phyloP scores from a whole-genome alignment of 2,888 invertebrate species.

The Tortricodes alternella region DNA sequence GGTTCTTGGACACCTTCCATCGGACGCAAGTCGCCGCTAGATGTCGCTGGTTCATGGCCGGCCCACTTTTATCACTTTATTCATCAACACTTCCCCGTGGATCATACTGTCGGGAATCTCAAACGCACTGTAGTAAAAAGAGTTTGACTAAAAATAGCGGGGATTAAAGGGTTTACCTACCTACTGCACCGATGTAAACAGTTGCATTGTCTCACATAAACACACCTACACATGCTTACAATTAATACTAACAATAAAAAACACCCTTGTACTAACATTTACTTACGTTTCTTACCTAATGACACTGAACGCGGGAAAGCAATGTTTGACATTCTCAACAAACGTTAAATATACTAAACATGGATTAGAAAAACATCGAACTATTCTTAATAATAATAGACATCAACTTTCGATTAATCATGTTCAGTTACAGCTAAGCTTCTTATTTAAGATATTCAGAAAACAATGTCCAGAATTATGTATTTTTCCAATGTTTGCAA shows the following conservation, averaged over 20 bases:
- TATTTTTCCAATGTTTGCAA: neutral
- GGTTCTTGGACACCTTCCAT: constrained; percentile 78
- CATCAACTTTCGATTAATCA: constrained; percentile 21
- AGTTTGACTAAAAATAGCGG: constrained; percentile 40
- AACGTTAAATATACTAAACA: constrained; percentile 11
- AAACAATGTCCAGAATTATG: neutral
- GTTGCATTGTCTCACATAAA: constrained; percentile 74
- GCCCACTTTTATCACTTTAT: constrained; percentile 76
- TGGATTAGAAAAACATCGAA: constrained; percentile 13
- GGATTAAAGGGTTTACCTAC: constrained; percentile 34
- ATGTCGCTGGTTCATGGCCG: constrained; percentile 78
- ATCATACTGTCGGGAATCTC: constrained; percentile 54
- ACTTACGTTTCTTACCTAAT: constrained; percentile 42
- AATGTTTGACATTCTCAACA: constrained; percentile 21
- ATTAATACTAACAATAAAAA: constrained; percentile 27
- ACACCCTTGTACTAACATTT: constrained; percentile 33
- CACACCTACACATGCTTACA: constrained; percentile 50
- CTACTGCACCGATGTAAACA: constrained; percentile 26
- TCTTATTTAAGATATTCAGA: neutral
- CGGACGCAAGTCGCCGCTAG: constrained; percentile 65
- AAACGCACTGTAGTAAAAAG: constrained; percentile 41
- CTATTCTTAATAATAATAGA: neutral
- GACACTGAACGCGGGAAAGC: constrained; percentile 23
- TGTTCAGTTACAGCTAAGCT: constrained; percentile 25
- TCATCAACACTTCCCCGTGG: constrained; percentile 65